These are phyloP conservation scores for Leptinotarsa juncta DNA, from an alignment of 2,888 invertebrate genomes.

Conservation along the genomic window DNA sequence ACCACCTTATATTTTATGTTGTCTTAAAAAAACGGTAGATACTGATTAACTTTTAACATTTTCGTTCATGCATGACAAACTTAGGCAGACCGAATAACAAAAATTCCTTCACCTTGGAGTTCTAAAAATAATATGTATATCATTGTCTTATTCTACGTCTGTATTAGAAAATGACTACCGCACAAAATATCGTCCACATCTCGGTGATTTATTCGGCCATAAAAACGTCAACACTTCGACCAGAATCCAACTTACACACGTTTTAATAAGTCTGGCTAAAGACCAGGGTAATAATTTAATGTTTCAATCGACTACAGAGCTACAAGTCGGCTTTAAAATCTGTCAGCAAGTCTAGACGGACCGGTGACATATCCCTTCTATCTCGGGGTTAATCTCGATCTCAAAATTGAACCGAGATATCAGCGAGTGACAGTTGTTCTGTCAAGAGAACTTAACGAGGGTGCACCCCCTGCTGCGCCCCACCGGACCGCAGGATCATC, in stretches of 20 bases:
- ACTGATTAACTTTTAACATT: too few relatives aligned
- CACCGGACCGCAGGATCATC: conserved; percentile 57
- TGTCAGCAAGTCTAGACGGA: conserved; percentile 39
- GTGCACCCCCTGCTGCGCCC: conserved; percentile 57
- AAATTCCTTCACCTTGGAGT: not conserved
- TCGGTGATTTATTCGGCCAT: conserved; percentile 36
- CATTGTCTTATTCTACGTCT: not conserved
- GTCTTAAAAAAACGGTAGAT: too few relatives aligned
- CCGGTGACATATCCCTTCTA: conserved; percentile 37
- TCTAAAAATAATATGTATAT: not conserved
- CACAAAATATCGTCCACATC: conserved; percentile 24
- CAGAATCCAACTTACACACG: conserved; percentile 35
- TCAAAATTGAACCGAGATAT: conserved; percentile 46
- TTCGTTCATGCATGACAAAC: too few relatives aligned
- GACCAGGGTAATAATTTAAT: conserved; percentile 31
- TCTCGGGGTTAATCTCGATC: conserved; percentile 41
- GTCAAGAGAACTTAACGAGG: conserved; percentile 57
- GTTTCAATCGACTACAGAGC: conserved; percentile 30
- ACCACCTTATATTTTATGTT: too few relatives aligned
- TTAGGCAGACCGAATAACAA: too few relatives aligned
- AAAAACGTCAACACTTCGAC: conserved; percentile 42
- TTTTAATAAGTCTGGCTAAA: conserved; percentile 36
- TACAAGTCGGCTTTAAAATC: conserved; percentile 31
- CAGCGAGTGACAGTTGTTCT: conserved; percentile 51
- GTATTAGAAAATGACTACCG: conserved; percentile 7